Evolutionary conservation across 30 jellyfish, hydroid and myxozoan species (phyloP).

Genomic region (Hydractinia symbiolongicarpus): DNA sequence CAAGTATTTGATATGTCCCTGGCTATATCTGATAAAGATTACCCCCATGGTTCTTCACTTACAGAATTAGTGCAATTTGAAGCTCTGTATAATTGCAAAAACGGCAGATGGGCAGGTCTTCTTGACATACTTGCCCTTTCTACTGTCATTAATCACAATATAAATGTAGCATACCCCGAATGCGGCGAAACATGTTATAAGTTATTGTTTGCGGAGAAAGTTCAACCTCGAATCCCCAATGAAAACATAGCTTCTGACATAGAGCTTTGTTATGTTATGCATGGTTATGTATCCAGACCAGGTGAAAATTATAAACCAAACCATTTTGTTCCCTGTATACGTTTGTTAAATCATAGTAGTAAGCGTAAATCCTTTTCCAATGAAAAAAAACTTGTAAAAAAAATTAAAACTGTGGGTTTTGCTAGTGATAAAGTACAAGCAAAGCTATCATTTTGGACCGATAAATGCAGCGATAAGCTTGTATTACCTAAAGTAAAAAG

Average conservation of each 20-base stretch:
- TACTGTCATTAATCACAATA: not conserved
- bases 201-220: not conserved
- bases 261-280: not conserved
- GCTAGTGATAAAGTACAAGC: slow-evolving; percentile 7
- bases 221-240: not conserved
- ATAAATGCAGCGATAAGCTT: not conserved
- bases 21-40: no score
- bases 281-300: not conserved
- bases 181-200: not conserved
- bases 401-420: no score
- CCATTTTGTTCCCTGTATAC: not conserved
- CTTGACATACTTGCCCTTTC: not conserved
- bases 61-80: not conserved
- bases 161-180: not conserved
- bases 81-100: slow-evolving; percentile 17
- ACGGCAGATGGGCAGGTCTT: not conserved
- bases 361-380: not conserved
- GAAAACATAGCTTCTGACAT: not conserved
- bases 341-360: no score
- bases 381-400: not conserved
- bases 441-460: slow-evolving; percentile 10
- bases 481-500: slow-evolving; percentile 9
- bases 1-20: no score
- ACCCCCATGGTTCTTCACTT: no score
- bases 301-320: not conserved